Evolutionary conservation across 2,113 vertebrate species (phyloP), one percentile per base, ranked within the genome.

Genomic region (Tursiops truncatus): DNA sequence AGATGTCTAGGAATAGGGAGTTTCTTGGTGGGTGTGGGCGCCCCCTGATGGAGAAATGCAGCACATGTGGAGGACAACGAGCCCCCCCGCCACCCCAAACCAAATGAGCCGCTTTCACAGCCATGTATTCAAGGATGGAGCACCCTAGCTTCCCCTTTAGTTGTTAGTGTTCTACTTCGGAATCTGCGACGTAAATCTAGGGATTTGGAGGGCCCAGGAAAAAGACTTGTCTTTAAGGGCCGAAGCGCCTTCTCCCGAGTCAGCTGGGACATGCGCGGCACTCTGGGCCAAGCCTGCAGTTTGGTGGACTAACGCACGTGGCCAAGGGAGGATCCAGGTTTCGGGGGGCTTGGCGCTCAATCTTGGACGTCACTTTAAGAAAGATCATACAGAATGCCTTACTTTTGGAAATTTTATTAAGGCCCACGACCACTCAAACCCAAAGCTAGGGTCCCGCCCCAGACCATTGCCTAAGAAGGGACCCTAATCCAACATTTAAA

Each of bases 11-110:
- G 96, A 97, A 96, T n/a, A 17, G 33, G 23, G 92, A 33, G 70
- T 47, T 93, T 95, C 97, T 84, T 28, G 76, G 87, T 12, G 95
- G 96, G 12, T 36, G 38, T 80, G 95, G 96, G 98, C 95, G 97
- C 97, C 98, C 98, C 83, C 97, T 98, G 74, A 90, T 95, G 98
- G 98, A 95, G 25, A 87, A 62, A 28, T 88, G 2, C 1, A 20
- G 89, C 56, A 65, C 33, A 56, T 31, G 50, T 21, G 33, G 74
- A 62, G 53, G 33, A 67, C 74, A 83, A 38, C 2, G 63, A 41
- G 8, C 31, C 15, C 41, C 20, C 20, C 26, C 41, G 13, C 7
- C 14, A 65, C 31, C 38, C 8, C 1, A 23, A 67, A 44, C 8
- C 23, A 2, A 58, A 38, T 1, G 18, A 87, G 65, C 38, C 26